Evolutionary conservation across 2,888 invertebrate species (phyloP), one percentile per base, ranked within the genome.

Genomic region (Cheilosia urbana): DNA sequence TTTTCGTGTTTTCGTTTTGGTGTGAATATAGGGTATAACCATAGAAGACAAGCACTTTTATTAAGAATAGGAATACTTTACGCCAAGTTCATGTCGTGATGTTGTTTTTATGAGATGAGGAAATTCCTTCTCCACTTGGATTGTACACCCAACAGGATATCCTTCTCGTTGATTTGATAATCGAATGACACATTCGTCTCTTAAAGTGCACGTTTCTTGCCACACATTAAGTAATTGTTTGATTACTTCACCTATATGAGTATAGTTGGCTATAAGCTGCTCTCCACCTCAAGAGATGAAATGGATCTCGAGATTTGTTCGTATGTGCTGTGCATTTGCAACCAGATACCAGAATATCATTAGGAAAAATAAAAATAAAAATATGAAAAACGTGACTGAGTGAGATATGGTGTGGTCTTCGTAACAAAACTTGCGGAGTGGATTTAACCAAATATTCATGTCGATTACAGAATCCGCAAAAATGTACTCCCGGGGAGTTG

Each of bases 171-270:
- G 49, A 49, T 19, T 17, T 4, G 21, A 49, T 49, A 49, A 49
- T 49, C 21, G 17, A 49, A 21, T 21, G n/a, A 21, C 49, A 49
- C 17, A 49, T 49, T 49, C 21, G 9, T 49, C 21, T 13, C 49
- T 11, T 1, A 11, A 17, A 17, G 1, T 49, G 49, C 49, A 49
- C 49, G 49, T 49, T 49, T 49, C 21, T 21, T 49, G 21, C 21
- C 4, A 49, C 11, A 49, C 19, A 49, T 45, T 17, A 17, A 45
- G 45, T 45, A 15, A 45, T 45, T 45, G 17, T 7, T 45, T 45
- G 45, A 45, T 45, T 45, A 45, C 45, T 45, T 45, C 45, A 45
- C n/a, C 17, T 17, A 45, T 45, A n/a, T 45, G 37, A 37, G 37
- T 37, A 34, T 37, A 34, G 37, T 13, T 37, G 37, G 37, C 37